Evolutionary conservation across 1,140 invertebrate species (phyloP), one percentile per base, ranked within the genome.

Genomic region (Chelonus insularis): DNA sequence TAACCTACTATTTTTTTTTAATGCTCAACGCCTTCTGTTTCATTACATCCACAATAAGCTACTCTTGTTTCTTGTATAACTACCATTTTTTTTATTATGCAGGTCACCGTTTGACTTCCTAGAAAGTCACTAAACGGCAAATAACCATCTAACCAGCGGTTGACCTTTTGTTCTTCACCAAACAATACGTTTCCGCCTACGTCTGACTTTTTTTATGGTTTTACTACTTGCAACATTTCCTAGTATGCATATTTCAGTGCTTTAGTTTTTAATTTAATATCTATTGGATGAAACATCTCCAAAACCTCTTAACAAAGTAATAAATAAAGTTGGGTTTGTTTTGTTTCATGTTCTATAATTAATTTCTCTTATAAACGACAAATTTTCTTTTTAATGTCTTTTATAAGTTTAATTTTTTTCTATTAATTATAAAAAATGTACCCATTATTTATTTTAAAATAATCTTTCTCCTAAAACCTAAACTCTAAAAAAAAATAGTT

Each of bases 181-280:
- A 72, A 70, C 65, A 71, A 68, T 70, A 36, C 56, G 25, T 39
- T 56, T 21, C 18, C 52, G 56, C 29, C 60, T 39, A 20, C 36
- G 65, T 64, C 69, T 55, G 68, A 70, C 68, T 62, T 45, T 63
- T 64, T 64, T 52, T 36, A 45, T 36, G 37, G 51, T 57, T 39
- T 57, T 68, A 63, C 70, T 67, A 68, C 71, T 67, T 63, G 59
- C 12, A 62, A 58, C 57, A 55, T 64, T 64, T 62, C 43, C 45
- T 60, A 47, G 48, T 4, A 21, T 34, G n/a, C 14, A 29, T 2
- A 16, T 23, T 23, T 9, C 34, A 7, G 5, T 60, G 25, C 2
- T 12, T 5, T 0, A 41, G n/a, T 14, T 20, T 45, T 20, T 11
- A 8, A 9, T n/a, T 37, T n/a, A 29, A 29, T 29, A 29, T 29